A percentile compares a stretch with the other conserved stretches of the same genome.
Evolutionary conservation across 64 coral and sea anemone species (phyloP).

Genomic region (Stichodactyla helianthus): DNA sequence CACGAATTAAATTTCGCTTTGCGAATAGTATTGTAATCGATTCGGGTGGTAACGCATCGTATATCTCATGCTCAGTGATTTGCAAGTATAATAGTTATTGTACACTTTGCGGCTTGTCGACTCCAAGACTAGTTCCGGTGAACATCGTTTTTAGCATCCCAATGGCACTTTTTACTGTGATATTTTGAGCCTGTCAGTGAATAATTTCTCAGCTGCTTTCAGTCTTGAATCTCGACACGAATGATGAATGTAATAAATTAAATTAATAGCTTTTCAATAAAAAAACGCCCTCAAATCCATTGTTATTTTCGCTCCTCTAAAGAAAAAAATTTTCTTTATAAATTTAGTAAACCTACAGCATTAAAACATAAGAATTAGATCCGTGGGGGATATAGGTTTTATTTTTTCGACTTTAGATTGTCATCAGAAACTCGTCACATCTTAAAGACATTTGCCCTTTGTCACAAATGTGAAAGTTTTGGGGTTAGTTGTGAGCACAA

Average conservation of each 20-base stretch:
- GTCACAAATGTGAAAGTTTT: too few species aligned
- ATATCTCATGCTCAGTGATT: neutral
- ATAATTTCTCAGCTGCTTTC: too few species aligned
- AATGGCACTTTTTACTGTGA: neutral
- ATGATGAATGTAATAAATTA: neutral
- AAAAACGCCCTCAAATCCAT: neutral
- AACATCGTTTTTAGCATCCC: neutral
- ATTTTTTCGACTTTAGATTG: too few species aligned
- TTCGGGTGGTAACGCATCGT: neutral
- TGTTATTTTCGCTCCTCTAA: neutral
- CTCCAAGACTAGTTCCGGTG: too few species aligned
- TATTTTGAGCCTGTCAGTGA: too few species aligned
- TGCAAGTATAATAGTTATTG: neutral
- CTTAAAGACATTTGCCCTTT: too few species aligned
- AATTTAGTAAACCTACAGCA: neutral
- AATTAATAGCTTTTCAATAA: neutral
- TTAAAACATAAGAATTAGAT: too few species aligned
- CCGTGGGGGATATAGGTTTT: too few species aligned
- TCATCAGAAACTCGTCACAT: too few species aligned
- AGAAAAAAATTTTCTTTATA: neutral
- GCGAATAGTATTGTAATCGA: neutral
- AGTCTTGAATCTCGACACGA: too few species aligned
- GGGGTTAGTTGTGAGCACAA: too few species aligned
- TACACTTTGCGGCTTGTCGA: neutral
- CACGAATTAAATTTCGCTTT: neutral